phyloP scores from a whole-genome alignment of 2,113 vertebrate species.

The Mustela nigripes region DNA sequence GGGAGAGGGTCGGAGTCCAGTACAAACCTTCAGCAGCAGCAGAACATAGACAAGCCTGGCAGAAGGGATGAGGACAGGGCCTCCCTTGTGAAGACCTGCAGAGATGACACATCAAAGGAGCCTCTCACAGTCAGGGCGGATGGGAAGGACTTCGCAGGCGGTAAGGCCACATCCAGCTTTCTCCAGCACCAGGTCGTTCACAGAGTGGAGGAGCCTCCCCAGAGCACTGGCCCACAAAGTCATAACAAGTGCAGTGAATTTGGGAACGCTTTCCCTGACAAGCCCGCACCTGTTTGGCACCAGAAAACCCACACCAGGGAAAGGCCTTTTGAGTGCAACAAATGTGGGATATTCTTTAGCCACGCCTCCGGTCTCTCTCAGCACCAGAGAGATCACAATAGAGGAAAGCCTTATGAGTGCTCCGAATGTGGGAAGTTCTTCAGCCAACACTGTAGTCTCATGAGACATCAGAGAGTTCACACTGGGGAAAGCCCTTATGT shows the following conservation, averaged over 20 bases:
- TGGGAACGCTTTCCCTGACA: conserved; percentile 10
- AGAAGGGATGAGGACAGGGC: not conserved
- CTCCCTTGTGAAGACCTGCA: not conserved
- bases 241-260: not conserved
- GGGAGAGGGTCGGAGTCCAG: not conserved
- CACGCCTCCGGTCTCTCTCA: conserved; percentile 80
- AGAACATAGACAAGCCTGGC: not conserved
- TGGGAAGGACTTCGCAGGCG: not conserved
- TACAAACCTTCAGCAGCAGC: not conserved
- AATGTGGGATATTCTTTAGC: conserved; percentile 92
- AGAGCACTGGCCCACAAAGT: not conserved
- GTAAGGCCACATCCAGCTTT: not conserved
- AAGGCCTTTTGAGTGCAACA: conserved; percentile 86
- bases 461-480: conserved; percentile 79
- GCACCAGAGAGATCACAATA: conserved; percentile 78
- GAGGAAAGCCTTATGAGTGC: conserved; percentile 77
- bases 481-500: conserved; percentile 75
- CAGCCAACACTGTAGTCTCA: conserved; percentile 70
- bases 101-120: not conserved
- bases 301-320: conserved; percentile 67
- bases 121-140: not conserved
- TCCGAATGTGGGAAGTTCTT: conserved; percentile 80
- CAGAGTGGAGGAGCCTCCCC: not conserved
- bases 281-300: conserved; percentile 48
- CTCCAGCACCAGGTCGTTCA: not conserved